Evolutionary conservation across 2,888 invertebrate species (phyloP).

Genomic region (Notodonta dromedarius): DNA sequence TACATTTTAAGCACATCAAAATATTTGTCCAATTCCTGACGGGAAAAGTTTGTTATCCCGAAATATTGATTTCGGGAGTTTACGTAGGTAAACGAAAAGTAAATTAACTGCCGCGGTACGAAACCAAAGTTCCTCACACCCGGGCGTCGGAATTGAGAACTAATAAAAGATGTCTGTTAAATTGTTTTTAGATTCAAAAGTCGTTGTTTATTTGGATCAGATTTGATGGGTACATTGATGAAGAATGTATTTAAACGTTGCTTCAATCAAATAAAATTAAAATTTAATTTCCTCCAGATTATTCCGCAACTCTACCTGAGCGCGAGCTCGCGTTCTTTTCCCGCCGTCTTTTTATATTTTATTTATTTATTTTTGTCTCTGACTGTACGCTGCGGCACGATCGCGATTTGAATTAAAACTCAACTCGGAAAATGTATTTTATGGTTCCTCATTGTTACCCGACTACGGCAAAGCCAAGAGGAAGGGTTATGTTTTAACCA

Average conservation of each 20-base stretch:
- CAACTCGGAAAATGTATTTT: slow-evolving; percentile 16
- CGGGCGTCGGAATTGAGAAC: too few relatives aligned
- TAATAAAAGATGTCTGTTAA: too few relatives aligned
- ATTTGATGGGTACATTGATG: too few relatives aligned
- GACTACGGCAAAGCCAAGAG: too few relatives aligned
- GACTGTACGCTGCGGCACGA: slow-evolving; percentile 24
- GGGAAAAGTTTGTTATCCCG: slow-evolving; percentile 29
- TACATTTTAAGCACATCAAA: slow-evolving; percentile 7
- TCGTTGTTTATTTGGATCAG: too few relatives aligned
- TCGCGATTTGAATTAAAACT: slow-evolving; percentile 38
- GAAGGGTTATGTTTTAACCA: too few relatives aligned
- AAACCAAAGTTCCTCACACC: not conserved
- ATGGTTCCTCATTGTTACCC: not conserved
- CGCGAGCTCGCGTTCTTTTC: not conserved
- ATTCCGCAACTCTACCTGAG: too few relatives aligned
- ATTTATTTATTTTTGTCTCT: slow-evolving; percentile 28
- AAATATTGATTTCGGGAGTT: slow-evolving; percentile 42
- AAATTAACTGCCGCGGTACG: slow-evolving; percentile 18
- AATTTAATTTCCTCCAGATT: too few relatives aligned
- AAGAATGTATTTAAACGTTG: too few relatives aligned
- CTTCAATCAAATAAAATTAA: too few relatives aligned
- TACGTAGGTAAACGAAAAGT: slow-evolving; percentile 28
- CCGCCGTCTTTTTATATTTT: slow-evolving; percentile 21
- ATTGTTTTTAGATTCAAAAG: too few relatives aligned
- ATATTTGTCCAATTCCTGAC: slow-evolving; percentile 14